Conservation (phyloP, 2,113 vertebrate genomes). For the Sula dactylatra region DNA sequence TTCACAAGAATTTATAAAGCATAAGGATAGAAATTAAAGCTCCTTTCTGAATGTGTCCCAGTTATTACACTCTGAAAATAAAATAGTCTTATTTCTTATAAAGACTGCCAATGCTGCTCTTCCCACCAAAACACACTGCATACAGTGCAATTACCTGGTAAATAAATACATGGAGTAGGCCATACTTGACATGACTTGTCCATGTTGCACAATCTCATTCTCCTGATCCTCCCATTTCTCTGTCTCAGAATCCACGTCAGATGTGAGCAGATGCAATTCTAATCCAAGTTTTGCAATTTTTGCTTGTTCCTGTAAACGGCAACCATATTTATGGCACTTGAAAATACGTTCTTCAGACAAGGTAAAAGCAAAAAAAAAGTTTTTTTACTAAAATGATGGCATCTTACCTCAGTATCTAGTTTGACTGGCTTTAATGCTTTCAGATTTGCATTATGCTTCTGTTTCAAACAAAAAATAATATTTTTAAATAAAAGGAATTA, state of each 20-base stretch:
- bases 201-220: slow-evolving; percentile 83
- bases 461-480: slow-evolving; percentile 57
- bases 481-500: slow-evolving; percentile 16
- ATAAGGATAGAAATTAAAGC: not conserved
- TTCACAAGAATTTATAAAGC: not conserved
- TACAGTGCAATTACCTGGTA: slow-evolving; percentile 84
- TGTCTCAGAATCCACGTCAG: slow-evolving; percentile 87
- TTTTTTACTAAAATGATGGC: not conserved
- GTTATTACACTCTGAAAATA: not conserved
- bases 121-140: not conserved
- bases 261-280: slow-evolving; percentile 89
- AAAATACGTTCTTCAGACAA: not conserved
- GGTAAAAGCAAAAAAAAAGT: not conserved
- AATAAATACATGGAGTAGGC: slow-evolving; percentile 95
- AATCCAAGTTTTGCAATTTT: slow-evolving; percentile 91
- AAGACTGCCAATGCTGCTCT: not conserved
- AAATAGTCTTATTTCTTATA: not conserved
- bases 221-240: slow-evolving; percentile 96
- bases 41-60: not conserved
- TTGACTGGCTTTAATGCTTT: slow-evolving; percentile 90
- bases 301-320: slow-evolving; percentile 84
- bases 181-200: slow-evolving; percentile 90
- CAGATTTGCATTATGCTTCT: slow-evolving; percentile 91
- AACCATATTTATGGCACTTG: not conserved
- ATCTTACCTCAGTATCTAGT: slow-evolving; percentile 91